Evolutionary conservation across 2,113 vertebrate genomes (phyloP), one percentile per base, ranked within the genome.

Genomic region (Rhizomys pruinosus): DNA sequence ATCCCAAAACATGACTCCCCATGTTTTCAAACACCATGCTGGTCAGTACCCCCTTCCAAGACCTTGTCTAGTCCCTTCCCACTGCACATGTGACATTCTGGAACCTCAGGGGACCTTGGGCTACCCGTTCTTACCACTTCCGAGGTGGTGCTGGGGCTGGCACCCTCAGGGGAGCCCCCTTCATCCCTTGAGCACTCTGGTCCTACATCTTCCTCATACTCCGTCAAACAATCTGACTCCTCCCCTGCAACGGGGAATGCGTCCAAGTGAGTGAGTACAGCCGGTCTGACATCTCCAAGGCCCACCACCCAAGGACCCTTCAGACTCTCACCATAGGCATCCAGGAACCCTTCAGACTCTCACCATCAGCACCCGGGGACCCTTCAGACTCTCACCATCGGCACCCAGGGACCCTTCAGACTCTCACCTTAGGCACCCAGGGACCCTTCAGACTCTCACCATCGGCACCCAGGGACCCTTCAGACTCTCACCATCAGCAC

Each of bases 141-240:
- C 25, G 98, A 98, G 85, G 98, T 73, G 0, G 98, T 97, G 32
- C 98, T 98, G 39, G 97, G 94, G 57, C 95, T 98, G 97, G 98
- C 44, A 96, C 99, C 61, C 97, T 97, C 3, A 77, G 98, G 78
- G 96, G 98, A 98, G 71, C 71, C 99, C 95, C 92, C 99, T 76
- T 99, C 99, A 0, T 98, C 99, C 92, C 98, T 98, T 0, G 98
- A 97, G 0, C 98, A 98, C 93, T 99, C 99, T 42, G 98, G 98
- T 5, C 98, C 99, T 0, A 97, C 99, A 0, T 99, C 99, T 5
- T 99, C 99, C 95, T 99, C 99, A 0, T 99, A 99, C 94, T 99
- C 99, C 0, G 99, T 99, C 97, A 99, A 98, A 96, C 98, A 99
- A 89, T 99, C 99, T 0, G 99, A 99, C 93, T 99, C 99, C 81